A percentile compares a stretch with the other conserved stretches of the same genome.
These are phyloP conservation scores for Cactoblastis cactorum DNA, from an alignment of 2,888 invertebrate species.

Conservation along the genomic window DNA sequence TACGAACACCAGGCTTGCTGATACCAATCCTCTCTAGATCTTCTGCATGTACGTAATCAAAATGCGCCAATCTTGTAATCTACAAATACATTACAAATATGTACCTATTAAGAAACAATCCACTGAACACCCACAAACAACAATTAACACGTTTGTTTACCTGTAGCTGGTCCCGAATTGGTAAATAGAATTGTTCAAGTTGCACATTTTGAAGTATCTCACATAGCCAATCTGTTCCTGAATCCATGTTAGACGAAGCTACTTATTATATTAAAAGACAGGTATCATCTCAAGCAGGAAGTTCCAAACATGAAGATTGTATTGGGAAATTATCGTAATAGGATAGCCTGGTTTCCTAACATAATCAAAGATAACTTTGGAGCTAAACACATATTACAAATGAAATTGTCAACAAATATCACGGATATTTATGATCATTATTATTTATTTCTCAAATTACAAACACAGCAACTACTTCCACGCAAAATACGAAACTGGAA, in stretches of 20 bases:
- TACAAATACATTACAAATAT: constrained; percentile 52
- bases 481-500: constrained; percentile 3
- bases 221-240: constrained; percentile 87
- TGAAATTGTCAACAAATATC: background rate
- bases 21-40: constrained; percentile 97
- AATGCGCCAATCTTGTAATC: constrained; percentile 95
- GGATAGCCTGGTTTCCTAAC: background rate
- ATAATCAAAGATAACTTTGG: background rate
- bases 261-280: constrained; percentile 32
- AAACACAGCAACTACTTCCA: constrained; percentile 7
- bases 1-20: constrained; percentile 94
- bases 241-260: constrained; percentile 52
- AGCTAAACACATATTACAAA: background rate
- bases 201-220: constrained; percentile 94
- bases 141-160: constrained; percentile 57
- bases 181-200: constrained; percentile 92
- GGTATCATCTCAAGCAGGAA: constrained; percentile 67
- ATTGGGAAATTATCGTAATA: constrained; percentile 20
- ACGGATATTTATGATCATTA: background rate
- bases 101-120: background rate
- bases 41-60: constrained; percentile 97
- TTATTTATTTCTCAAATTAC: constrained; percentile 5
- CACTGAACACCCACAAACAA: constrained; percentile 5
- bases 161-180: constrained; percentile 95
- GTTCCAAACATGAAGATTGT: constrained; percentile 43